Base-by-base conservation (phyloP, 2,113 vertebrate genomes). In the Corythoichthys haematopterus region DNA sequence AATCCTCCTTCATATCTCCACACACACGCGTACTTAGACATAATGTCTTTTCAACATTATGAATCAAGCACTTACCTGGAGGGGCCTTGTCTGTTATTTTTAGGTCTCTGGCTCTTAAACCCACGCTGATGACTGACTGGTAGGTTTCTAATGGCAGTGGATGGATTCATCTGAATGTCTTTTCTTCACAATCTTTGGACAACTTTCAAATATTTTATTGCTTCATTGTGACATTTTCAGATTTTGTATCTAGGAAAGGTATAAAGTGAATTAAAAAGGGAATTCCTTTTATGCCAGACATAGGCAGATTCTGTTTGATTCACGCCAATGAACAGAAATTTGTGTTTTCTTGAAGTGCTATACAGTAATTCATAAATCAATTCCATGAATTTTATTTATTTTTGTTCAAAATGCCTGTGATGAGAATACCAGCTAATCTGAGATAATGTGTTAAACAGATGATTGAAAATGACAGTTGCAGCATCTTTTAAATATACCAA, bases 341-440 rank as follows among this genome's bases (percentile, higher is more conserved):
- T 52, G 52, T 9, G 38, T 59, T 71, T 65, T 80, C 68, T 68
- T 68, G 53, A 71, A 57, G 69, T 35, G 50, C 3, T 8, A 33
- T 8, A 51, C 80, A 43, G 6, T 8, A 55, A 51, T 78, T 78
- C 77, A 72, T 66, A 65, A 56, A 59, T 70, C 28, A n/a, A 66
- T 50, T 14, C n/a, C 40, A 33, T 38, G 20, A 57, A 65, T 71
- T 40, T 71, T 66, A 55, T 77, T 84, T 78, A 82, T 77, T 72
- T 48, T 50, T 71, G 63, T 28, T 83, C 71, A 9, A 68, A 66
- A 78, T 48, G 72, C 45, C 52, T 76, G 61, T 82, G 80, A 90
- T 88, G 87, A 88, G 83, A 89, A 88, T 48, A 66, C 4, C 88
- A 90, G 87, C 77, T 86, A 85, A 90, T 82, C 47, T 15, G 47